Conservation (phyloP, 2,888 invertebrate genomes). For the Meiosimyza decipiens region DNA sequence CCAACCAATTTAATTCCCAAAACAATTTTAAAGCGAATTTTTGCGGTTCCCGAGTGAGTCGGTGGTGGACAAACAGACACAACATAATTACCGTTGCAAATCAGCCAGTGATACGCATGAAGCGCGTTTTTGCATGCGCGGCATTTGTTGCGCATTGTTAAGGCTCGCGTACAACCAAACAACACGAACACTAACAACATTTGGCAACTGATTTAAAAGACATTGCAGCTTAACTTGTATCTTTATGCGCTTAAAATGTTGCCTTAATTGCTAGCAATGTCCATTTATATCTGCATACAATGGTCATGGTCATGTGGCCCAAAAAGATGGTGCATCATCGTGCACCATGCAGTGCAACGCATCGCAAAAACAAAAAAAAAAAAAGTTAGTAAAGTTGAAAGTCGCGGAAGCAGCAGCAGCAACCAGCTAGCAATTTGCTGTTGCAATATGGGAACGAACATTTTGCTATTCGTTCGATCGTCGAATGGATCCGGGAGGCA, state of each 20-base stretch:
- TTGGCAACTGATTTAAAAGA: slow-evolving; percentile 29
- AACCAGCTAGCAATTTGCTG: slow-evolving; percentile 21
- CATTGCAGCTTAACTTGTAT: slow-evolving; percentile 16
- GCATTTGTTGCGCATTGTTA: slow-evolving; percentile 4
- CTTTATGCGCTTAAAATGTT: slow-evolving; percentile 32
- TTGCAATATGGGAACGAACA: slow-evolving; percentile 13
- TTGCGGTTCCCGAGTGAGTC: too few relatives aligned
- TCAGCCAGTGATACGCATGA: slow-evolving; percentile 11
- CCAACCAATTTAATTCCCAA: too few relatives aligned
- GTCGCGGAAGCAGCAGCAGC: slow-evolving; percentile 5
- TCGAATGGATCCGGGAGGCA: background rate
- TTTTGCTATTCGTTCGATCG: too few relatives aligned
- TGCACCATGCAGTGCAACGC: too few relatives aligned
- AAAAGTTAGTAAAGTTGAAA: too few relatives aligned
- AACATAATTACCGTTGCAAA: slow-evolving; percentile 34
- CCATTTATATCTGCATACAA: slow-evolving; percentile 35
- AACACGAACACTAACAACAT: slow-evolving; percentile 8
- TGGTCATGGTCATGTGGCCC: background rate
- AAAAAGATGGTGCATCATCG: too few relatives aligned
- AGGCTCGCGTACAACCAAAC: background rate
- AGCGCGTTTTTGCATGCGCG: slow-evolving; percentile 27
- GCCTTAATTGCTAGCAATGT: slow-evolving; percentile 34
- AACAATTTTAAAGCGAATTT: too few relatives aligned
- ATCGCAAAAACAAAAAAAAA: too few relatives aligned
- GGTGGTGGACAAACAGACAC: background rate